Conservation (phyloP, 2,888 invertebrate species). For the Eudasyphora cyanicolor region DNA sequence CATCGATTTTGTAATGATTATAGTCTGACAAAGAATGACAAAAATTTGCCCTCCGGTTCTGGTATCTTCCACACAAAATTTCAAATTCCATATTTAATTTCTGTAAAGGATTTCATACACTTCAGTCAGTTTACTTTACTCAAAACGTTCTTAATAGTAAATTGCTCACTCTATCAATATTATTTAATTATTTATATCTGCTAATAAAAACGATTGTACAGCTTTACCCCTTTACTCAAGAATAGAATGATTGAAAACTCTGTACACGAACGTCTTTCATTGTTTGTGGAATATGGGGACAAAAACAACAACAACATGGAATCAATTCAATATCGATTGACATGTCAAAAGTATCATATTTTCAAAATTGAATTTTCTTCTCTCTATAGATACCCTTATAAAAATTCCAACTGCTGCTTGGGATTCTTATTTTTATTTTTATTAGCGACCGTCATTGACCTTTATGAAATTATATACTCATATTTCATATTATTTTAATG, state of each 20-base stretch:
- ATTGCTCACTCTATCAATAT: no score
- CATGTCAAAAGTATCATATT: conserved; percentile 6
- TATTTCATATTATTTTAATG: conserved; percentile 11
- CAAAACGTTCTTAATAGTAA: no score
- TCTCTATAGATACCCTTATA: conserved; percentile 10
- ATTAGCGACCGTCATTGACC: conserved; percentile 21
- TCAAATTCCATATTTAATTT: no score
- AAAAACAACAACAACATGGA: background rate
- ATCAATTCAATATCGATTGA: background rate
- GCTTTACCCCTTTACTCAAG: background rate
- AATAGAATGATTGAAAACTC: background rate
- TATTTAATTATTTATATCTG: background rate
- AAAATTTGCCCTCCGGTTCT: no score
- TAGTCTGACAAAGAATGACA: no score
- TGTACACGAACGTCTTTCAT: no score
- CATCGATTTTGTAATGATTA: no score
- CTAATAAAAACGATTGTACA: background rate
- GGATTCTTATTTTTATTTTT: no score
- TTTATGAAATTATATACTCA: conserved; percentile 23
- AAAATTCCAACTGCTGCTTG: background rate
- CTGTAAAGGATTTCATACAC: no score
- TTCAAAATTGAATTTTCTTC: background rate
- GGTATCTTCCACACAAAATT: no score
- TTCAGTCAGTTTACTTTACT: no score
- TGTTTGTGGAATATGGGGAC: no score